These are phyloP conservation scores for Sphenopsis melanotis DNA, from an alignment of 2,797 vertebrate genomes.

Conservation along the genomic window DNA sequence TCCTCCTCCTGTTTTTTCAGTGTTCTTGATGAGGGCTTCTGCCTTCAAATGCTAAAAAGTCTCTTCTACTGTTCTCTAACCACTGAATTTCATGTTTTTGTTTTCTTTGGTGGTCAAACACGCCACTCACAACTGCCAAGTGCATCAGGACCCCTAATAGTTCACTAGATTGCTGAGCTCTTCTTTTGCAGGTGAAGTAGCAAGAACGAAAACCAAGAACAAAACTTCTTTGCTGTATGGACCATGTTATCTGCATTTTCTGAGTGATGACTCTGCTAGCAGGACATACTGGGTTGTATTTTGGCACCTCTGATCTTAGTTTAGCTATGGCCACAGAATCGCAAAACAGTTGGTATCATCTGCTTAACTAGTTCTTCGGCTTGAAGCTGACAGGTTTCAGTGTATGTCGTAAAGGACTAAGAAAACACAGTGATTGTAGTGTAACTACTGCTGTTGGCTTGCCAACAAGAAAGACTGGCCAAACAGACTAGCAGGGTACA, in stretches of 20 bases:
- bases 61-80: neutral
- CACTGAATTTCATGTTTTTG: neutral
- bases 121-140: neutral
- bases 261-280: neutral
- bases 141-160: neutral
- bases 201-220: neutral
- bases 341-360: neutral
- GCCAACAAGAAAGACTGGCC: neutral
- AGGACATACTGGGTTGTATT: neutral
- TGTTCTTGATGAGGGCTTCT: neutral
- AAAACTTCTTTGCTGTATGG: neutral
- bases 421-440: accelerated
- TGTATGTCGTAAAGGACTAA: accelerated
- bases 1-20: neutral
- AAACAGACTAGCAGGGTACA: neutral
- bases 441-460: neutral
- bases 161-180: neutral
- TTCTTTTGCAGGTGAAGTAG: neutral
- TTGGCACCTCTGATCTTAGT: neutral
- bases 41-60: neutral
- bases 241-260: neutral
- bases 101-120: neutral
- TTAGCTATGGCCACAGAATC: neutral
- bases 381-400: neutral
- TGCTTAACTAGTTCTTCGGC: neutral